A percentile compares a stretch with the other conserved stretches of the same genome.
These are phyloP conservation scores for Potamarius usumacintae DNA, from an alignment of 2,113 vertebrate species.

Conservation along the genomic window DNA sequence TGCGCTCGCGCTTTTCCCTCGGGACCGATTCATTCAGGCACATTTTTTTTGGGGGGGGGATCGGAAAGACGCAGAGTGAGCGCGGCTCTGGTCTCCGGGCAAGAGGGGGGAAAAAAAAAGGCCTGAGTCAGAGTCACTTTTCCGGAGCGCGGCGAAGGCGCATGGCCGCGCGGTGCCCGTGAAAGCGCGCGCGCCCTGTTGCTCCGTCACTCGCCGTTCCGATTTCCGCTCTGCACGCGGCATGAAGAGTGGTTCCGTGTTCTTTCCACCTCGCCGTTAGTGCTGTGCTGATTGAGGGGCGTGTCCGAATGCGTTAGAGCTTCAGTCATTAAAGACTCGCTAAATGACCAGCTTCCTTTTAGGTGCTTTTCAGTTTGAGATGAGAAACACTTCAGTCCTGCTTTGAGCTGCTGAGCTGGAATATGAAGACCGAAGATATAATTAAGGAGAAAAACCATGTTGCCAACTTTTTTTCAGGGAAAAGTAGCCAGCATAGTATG, in stretches of 20 bases:
- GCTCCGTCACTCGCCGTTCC: neutral
- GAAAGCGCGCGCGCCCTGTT: slow-evolving; percentile 29
- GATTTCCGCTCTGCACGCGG: neutral
- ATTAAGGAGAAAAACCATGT: neutral
- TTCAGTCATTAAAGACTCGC: neutral
- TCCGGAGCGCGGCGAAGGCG: slow-evolving; percentile 13
- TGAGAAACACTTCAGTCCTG: neutral
- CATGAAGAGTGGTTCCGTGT: neutral
- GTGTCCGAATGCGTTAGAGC: neutral
- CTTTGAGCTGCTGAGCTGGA: neutral
- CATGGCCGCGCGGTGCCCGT: slow-evolving; percentile 29
- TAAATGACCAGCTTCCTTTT: neutral
- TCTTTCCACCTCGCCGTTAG: neutral
- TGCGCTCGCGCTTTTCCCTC: slow-evolving; percentile 61
- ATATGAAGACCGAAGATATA: neutral
- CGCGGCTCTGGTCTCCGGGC: neutral
- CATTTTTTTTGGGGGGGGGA: neutral
- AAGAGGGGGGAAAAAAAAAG: no score
- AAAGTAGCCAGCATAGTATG: no score
- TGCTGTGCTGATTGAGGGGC: neutral
- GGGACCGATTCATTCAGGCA: slow-evolving; percentile 34
- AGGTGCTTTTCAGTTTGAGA: no score
- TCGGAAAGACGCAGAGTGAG: neutral
- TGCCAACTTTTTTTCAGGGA: neutral
- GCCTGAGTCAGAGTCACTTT: neutral